Evolutionary conservation across 1,140 invertebrate genomes (phyloP).

Genomic region (Stegodyphus mimosarum): DNA sequence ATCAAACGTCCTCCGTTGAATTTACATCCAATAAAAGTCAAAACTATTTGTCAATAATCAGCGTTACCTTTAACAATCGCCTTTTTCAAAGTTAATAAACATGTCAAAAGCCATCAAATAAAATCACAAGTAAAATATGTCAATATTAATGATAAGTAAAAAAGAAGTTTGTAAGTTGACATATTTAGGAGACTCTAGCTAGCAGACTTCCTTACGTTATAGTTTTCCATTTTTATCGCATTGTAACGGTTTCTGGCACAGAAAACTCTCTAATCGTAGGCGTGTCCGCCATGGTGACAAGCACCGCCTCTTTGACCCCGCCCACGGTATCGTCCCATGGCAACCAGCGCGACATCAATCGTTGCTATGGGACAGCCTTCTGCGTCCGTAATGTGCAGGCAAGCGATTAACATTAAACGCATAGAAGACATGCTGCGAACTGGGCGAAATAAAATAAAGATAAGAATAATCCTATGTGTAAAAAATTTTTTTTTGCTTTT

Average conservation of each 20-base stretch:
- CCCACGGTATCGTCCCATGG: slow-evolving; percentile 18
- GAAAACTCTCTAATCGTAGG: slow-evolving; percentile 1
- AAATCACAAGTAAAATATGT: slow-evolving; percentile 16
- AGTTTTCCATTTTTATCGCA: slow-evolving; percentile 31
- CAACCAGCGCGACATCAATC: slow-evolving; percentile 13
- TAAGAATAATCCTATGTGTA: no score
- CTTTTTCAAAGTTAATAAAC: slow-evolving; percentile 33
- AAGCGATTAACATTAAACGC: slow-evolving; percentile 34
- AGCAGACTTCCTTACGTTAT: slow-evolving; percentile 11
- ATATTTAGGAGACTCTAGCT: slow-evolving; percentile 26
- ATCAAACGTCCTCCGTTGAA: background rate
- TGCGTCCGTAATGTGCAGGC: slow-evolving; percentile 9
- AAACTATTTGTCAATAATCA: slow-evolving; percentile 27
- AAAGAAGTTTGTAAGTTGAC: slow-evolving; percentile 31
- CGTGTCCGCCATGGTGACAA: slow-evolving; percentile 28
- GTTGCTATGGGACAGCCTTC: slow-evolving; percentile 27
- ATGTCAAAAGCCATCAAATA: slow-evolving; percentile 17
- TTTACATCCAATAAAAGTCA: slow-evolving; percentile 51
- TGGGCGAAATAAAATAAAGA: background rate
- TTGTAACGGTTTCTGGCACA: slow-evolving; percentile 38
- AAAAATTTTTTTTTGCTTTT: slow-evolving; percentile 14
- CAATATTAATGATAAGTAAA: slow-evolving; percentile 8
- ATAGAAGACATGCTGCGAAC: background rate
- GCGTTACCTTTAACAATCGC: slow-evolving; percentile 1
- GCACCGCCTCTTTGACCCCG: slow-evolving; percentile 9